These are phyloP conservation scores for Lathamus discolor DNA, from an alignment of 2,113 vertebrate genomes.

Conservation along the genomic window DNA sequence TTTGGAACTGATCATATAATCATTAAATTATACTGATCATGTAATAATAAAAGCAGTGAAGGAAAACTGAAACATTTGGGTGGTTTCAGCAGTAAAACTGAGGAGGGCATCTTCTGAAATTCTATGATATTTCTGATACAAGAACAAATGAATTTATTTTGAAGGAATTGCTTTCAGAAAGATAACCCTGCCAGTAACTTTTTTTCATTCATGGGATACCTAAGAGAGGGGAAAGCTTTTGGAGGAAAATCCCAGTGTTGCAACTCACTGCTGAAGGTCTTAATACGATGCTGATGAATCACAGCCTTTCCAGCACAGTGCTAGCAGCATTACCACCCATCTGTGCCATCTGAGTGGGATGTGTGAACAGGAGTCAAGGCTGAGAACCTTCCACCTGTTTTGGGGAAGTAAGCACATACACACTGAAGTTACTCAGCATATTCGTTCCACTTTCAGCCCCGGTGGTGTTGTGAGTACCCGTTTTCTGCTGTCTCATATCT, in stretches of 20 bases:
- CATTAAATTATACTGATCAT: background rate
- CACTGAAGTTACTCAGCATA: constrained; percentile 44
- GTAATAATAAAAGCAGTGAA: background rate
- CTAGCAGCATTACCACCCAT: background rate
- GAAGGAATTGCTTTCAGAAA: background rate
- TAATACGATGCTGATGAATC: background rate
- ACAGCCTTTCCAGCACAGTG: background rate
- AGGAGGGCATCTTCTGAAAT: background rate
- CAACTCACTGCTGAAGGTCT: background rate
- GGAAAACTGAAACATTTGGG: background rate
- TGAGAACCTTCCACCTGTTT: constrained; percentile 37
- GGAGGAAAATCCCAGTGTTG: background rate
- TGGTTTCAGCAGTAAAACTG: background rate
- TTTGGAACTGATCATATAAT: background rate
- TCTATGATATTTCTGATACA: background rate
- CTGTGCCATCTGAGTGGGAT: background rate
- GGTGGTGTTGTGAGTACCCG: constrained; percentile 1
- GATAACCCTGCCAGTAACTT: background rate
- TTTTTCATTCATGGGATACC: background rate
- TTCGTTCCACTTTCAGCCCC: background rate
- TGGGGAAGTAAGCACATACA: background rate
- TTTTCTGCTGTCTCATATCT: constrained; percentile 71
- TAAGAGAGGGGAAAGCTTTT: background rate
- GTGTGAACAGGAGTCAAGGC: background rate
- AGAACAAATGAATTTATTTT: background rate